Conservation (phyloP, 2,888 invertebrate species). For the Dasysyrphus tricinctus region DNA sequence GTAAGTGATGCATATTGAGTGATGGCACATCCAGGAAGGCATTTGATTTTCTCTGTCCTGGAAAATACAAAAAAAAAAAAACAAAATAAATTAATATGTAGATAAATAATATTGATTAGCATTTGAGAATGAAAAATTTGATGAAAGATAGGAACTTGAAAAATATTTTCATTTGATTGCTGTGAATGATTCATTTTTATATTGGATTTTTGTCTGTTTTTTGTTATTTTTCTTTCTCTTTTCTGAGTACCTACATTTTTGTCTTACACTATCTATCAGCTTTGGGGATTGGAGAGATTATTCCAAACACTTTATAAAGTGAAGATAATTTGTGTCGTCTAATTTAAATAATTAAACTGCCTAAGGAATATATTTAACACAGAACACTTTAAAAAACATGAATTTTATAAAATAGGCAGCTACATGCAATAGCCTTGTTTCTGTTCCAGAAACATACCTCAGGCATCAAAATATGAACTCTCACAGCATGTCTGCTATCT, state of each 20-base stretch:
- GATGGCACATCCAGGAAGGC: conserved; percentile 88
- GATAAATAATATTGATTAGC: neutral
- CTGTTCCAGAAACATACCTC: neutral
- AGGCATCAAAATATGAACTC: neutral
- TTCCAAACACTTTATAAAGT: too few relatives aligned
- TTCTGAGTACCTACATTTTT: too few relatives aligned
- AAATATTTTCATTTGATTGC: neutral
- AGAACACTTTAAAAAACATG: too few relatives aligned
- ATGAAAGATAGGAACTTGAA: neutral
- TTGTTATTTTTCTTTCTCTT: too few relatives aligned
- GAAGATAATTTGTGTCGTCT: too few relatives aligned
- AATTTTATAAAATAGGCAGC: neutral
- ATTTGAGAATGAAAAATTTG: neutral
- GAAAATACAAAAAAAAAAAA: conserved; percentile 74
- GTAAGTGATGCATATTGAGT: conserved; percentile 83
- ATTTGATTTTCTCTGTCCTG: conserved; percentile 87
- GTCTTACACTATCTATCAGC: too few relatives aligned
- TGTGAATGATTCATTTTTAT: neutral
- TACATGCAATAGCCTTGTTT: neutral
- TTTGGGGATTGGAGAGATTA: too few relatives aligned
- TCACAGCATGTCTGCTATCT: neutral
- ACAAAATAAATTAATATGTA: neutral
- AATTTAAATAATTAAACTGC: too few relatives aligned
- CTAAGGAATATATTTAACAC: too few relatives aligned
- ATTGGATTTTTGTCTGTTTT: neutral